These are phyloP conservation scores for Nematopogon swammerdamellus DNA, from an alignment of 2,888 invertebrate genomes.

Conservation along the genomic window DNA sequence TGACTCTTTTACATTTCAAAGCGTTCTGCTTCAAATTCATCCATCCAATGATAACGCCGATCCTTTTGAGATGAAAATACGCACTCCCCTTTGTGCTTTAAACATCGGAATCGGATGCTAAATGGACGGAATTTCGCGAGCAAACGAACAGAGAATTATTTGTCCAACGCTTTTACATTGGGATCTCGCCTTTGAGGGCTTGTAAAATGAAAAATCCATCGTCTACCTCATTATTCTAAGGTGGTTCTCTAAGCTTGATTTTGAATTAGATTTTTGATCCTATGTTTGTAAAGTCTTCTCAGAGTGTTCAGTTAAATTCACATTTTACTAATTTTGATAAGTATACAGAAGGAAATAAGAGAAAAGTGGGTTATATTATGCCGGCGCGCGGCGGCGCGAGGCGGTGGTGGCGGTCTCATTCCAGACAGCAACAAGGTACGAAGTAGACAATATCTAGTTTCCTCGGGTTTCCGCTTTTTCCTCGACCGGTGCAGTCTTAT, in stretches of 20 bases:
- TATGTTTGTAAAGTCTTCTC: no score
- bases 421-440: no score
- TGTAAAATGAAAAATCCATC: no score
- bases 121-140: neutral
- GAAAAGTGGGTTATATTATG: no score
- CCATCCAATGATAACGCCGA: neutral
- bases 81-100: neutral
- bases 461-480: neutral
- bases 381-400: no score
- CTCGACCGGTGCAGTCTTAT: neutral
- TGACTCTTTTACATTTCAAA: neutral
- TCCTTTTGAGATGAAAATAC: neutral
- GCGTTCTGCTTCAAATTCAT: neutral
- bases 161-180: neutral
- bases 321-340: no score
- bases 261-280: no score
- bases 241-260: no score
- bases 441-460: neutral
- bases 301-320: no score
- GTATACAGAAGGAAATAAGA: no score
- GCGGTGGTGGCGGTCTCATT: no score
- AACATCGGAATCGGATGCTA: neutral
- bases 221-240: neutral
- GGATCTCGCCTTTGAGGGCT: no score
- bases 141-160: neutral